Percentiles rank a stretch among this genome's conserved stretches.
These are phyloP conservation scores for Venturia canescens DNA, from an alignment of 1,140 invertebrate genomes.

Conservation along the genomic window DNA sequence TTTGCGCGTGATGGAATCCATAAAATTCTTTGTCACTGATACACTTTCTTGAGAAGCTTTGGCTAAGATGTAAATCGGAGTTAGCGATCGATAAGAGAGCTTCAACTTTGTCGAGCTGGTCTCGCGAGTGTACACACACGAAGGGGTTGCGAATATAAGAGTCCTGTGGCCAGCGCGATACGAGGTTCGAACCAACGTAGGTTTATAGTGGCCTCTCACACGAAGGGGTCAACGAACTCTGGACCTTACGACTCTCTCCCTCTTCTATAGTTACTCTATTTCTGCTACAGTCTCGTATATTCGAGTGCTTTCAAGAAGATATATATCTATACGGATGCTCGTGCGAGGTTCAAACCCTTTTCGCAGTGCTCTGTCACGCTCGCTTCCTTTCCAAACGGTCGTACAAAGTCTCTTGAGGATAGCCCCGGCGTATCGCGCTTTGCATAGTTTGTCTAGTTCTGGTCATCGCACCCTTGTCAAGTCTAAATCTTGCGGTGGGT, in stretches of 20 bases:
- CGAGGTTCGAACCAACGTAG: conserved; percentile 32
- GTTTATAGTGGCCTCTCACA: conserved; percentile 62
- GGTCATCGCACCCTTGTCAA: conserved; percentile 20
- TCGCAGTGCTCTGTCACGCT: conserved; percentile 18
- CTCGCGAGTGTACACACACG: too few relatives aligned
- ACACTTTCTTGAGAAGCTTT: neutral
- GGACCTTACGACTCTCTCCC: conserved; percentile 49
- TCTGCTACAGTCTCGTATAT: neutral
- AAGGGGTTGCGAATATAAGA: neutral
- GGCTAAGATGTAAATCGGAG: conserved; percentile 15
- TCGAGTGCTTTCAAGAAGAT: conserved; percentile 11
- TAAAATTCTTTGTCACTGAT: too few relatives aligned
- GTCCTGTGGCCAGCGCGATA: conserved; percentile 14
- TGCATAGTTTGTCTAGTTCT: conserved; percentile 2
- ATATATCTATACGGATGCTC: neutral
- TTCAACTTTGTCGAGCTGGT: neutral
- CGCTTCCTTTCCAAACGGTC: conserved; percentile 20
- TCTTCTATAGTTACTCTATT: conserved; percentile 6
- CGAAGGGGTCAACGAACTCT: conserved; percentile 72
- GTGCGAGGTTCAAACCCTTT: neutral
- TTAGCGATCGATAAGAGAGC: conserved; percentile 45
- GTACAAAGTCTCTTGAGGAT: too few relatives aligned
- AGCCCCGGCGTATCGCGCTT: neutral
- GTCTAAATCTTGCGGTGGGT: neutral
- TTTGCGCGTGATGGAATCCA: too few relatives aligned